These are phyloP conservation scores for Thymelicus lineola DNA, from an alignment of 2,888 invertebrate species.

Conservation along the genomic window DNA sequence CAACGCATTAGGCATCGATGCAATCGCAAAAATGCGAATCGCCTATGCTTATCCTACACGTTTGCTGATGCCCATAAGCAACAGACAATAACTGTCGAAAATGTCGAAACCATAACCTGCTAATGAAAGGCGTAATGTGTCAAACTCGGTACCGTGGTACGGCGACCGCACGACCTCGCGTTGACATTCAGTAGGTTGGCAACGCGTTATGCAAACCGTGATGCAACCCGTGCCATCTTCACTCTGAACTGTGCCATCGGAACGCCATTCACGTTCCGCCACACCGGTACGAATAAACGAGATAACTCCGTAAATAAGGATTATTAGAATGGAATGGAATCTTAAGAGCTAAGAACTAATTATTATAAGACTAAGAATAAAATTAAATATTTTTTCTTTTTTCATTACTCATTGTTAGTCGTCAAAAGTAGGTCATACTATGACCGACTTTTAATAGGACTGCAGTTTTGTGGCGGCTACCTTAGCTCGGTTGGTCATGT, in stretches of 20 bases:
- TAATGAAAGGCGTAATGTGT: constrained; percentile 28
- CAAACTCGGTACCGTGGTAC: constrained; percentile 1
- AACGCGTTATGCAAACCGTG: constrained; percentile 72
- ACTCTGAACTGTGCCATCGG: constrained; percentile 49
- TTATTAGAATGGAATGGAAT: constrained; percentile 53
- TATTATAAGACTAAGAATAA: too few species aligned
- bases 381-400: too few species aligned
- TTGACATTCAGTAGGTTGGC: constrained; percentile 72
- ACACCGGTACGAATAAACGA: constrained; percentile 54
- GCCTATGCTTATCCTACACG: too few species aligned
- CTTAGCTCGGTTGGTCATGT: too few species aligned
- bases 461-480: too few species aligned
- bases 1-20: too few species aligned
- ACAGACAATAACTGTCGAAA: constrained; percentile 17
- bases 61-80: neutral
- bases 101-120: constrained; percentile 11
- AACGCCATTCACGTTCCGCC: constrained; percentile 60
- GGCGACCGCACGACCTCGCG: constrained; percentile 53
- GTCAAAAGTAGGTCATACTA: too few species aligned
- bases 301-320: constrained; percentile 61
- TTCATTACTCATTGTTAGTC: too few species aligned
- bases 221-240: constrained; percentile 69
- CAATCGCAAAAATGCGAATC: too few species aligned
- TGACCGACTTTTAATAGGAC: too few species aligned
- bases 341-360: neutral